A percentile compares a stretch with the other conserved stretches of the same genome.
phyloP scores from a whole-genome alignment of 2,113 vertebrate genomes.

The Archilochus colubris region DNA sequence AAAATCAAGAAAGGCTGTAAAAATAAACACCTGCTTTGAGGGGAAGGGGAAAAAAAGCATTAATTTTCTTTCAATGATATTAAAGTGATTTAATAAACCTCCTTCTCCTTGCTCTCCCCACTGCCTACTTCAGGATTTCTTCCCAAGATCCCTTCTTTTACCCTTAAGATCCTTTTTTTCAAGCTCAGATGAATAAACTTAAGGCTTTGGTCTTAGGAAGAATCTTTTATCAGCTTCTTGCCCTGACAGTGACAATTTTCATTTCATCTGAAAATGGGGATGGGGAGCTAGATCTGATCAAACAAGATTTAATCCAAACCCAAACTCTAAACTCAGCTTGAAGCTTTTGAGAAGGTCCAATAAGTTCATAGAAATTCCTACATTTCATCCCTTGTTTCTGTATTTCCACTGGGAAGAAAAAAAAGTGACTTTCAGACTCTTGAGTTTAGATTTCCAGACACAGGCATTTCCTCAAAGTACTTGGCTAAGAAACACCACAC shows the following conservation, averaged over 20 bases:
- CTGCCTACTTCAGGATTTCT: neutral
- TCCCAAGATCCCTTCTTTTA: neutral
- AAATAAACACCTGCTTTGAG: neutral
- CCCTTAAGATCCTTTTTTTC: neutral
- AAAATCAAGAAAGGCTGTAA: neutral
- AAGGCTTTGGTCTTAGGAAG: neutral
- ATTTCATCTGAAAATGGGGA: neutral
- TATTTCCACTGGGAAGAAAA: neutral
- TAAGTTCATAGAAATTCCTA: neutral
- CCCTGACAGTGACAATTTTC: neutral
- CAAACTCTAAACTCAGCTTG: neutral
- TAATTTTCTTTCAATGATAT: neutral
- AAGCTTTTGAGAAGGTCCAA: neutral
- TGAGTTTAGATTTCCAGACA: neutral
- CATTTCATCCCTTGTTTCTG: neutral
- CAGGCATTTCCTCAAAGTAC: neutral
- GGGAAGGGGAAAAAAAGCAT: rapidly evolving
- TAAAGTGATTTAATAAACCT: neutral
- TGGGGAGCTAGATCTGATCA: neutral
- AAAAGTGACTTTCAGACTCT: neutral
- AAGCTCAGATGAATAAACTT: neutral
- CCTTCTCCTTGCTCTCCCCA: neutral
- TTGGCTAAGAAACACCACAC: neutral
- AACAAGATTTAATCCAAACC: neutral
- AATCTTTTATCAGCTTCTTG: neutral